Base-by-base conservation (phyloP, 2,888 invertebrate genomes). In the Perizoma affinitatum region DNA sequence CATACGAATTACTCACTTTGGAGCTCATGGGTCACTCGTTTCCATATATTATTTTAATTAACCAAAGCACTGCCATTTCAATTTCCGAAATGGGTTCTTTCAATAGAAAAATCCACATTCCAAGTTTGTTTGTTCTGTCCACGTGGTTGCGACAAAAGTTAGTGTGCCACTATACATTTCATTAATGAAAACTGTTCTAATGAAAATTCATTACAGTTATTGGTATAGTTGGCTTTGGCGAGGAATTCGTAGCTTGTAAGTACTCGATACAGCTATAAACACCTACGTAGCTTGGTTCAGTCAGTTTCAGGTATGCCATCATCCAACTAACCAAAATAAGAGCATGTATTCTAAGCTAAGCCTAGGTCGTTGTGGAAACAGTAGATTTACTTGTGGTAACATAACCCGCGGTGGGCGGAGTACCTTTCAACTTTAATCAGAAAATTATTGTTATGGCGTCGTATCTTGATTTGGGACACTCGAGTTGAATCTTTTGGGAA, bases 141-240 rank as follows among this genome's bases (percentile, higher is more conserved):
- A 58, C 51, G 55, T 58, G 54, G 46, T 42, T 64, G 59, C 50
- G 58, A 60, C 62, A 68, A 64, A 63, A 60, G 54, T 59, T 65
- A 60, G 58, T 61, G 54, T 63, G 58, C 54, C 45, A 41, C 59
- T 44, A 67, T 59, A 57, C 65, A 63, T 66, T 70, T 66, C 66
- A 66, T 66, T 65, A 61, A 65, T 68, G 63, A 63, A 65, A 58
- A 49, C 58, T 65, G 61, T 55, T 48, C 57, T 61, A 54, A 67
- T 66, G 66, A 61, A 63, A 50, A 67, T 61, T 53, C 38, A 61
- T 65, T 56, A 58, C 36, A 45, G 62, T 58, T 62, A 62, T 54
- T 62, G 54, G 54, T 54, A 61, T 54, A 42, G 46, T 59, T 45
- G 49, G 54, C 59, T 47, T 40, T 54, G 42, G 36, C 22, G 36